Conservation (phyloP, 2,113 vertebrate species). For the Colinus virginianus region DNA sequence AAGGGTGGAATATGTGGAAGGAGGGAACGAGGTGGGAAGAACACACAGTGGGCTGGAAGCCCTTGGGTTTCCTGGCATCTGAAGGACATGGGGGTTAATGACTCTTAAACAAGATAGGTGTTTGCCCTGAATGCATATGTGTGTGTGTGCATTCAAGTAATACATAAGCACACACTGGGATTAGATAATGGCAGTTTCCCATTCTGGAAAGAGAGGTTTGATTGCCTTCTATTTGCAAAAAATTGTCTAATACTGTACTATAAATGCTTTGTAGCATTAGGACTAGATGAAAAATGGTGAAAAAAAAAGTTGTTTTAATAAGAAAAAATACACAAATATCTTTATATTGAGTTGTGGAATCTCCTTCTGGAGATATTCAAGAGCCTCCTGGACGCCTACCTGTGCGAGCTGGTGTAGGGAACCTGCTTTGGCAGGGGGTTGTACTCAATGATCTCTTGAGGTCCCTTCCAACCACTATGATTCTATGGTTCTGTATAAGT, state of each 20-base stretch:
- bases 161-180: not conserved
- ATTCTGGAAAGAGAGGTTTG: not conserved
- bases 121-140: not conserved
- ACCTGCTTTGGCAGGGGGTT: too few species aligned
- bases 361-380: too few species aligned
- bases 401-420: too few species aligned
- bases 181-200: not conserved
- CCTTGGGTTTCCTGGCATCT: not conserved
- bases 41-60: rapidly evolving
- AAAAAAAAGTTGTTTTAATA: not conserved
- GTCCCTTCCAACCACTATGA: too few species aligned
- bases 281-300: not conserved
- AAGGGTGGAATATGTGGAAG: not conserved
- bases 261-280: not conserved
- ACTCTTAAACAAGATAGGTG: not conserved
- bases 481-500: not conserved
- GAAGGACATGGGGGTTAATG: not conserved
- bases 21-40: not conserved
- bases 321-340: not conserved
- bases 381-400: too few species aligned
- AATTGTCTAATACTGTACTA: not conserved
- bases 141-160: not conserved
- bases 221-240: not conserved
- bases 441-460: too few species aligned
- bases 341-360: not conserved